Evolutionary conservation across 2,888 invertebrate genomes (phyloP).

Genomic region (Tricholauxania praeusta): DNA sequence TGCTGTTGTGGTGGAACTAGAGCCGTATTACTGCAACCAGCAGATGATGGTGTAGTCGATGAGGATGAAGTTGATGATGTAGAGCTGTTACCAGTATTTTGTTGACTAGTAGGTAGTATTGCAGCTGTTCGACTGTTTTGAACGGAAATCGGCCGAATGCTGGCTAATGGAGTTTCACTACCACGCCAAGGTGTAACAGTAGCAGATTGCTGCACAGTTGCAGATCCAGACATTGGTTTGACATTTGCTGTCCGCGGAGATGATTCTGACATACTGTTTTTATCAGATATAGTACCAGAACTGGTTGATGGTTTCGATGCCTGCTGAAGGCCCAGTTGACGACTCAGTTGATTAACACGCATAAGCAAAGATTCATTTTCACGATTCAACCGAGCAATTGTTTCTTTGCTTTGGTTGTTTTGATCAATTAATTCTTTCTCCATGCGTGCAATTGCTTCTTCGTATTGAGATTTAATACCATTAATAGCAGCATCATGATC

Average conservation of each 20-base stretch:
- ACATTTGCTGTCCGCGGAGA: slow-evolving; percentile 88
- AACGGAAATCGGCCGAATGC: slow-evolving; percentile 90
- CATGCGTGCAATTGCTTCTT: slow-evolving; percentile 76
- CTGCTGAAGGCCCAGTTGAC: slow-evolving; percentile 74
- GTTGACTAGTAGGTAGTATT: slow-evolving; percentile 78
- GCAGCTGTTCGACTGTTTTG: slow-evolving; percentile 79
- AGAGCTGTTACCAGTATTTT: slow-evolving; percentile 51
- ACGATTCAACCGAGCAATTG: slow-evolving; percentile 69
- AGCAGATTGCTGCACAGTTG: slow-evolving; percentile 66
- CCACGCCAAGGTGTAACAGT: slow-evolving; percentile 78
- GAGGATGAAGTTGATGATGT: slow-evolving; percentile 65
- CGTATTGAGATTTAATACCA: slow-evolving; percentile 78
- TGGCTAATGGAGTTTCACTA: slow-evolving; percentile 88
- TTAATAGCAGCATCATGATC: slow-evolving; percentile 73
- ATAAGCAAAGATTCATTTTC: slow-evolving; percentile 80
- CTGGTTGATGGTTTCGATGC: slow-evolving; percentile 79
- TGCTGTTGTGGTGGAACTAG: slow-evolving; percentile 75
- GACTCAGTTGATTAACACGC: slow-evolving; percentile 76
- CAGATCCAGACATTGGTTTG: slow-evolving; percentile 88
- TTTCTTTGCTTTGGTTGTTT: slow-evolving; percentile 72
- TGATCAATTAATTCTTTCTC: slow-evolving; percentile 80
- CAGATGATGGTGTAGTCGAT: slow-evolving; percentile 51
- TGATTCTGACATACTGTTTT: slow-evolving; percentile 71
- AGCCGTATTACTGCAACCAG: slow-evolving; percentile 65
- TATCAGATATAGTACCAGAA: slow-evolving; percentile 71